Base-by-base conservation (phyloP, 64 coral and sea anemone species). In the Acropora tenuis region DNA sequence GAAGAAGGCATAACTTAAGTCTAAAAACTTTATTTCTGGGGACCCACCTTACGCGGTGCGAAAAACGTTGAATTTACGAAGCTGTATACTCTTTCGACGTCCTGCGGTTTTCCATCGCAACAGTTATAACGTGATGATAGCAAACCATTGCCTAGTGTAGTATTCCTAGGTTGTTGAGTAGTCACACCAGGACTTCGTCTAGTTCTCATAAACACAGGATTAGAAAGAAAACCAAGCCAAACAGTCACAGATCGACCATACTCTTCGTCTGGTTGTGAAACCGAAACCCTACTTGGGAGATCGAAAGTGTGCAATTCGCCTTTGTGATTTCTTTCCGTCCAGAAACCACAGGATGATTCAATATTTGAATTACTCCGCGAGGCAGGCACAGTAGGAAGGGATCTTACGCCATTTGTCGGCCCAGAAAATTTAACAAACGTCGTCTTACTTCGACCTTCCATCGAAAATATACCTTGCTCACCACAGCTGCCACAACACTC, bases 171-270 rank as follows among this genome's bases (percentile, higher is more conserved):
- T 49, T 18, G 61, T 15, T 45, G 11, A 16, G 17, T 1, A 17
- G 43, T 8, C 66, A n/a, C 7, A 19, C 5, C 17, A 30, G 82
- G 46, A 20, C 61, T 8, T 46, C 82, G 44, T 72, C 44, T 71
- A 19, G 45, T 71, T 71, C 82, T 69, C 2, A 71, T 44, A n/a
- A 18, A 48, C 44, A 85, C 0, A 48, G 61, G 82, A 71, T 85
- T 85, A 71, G 11, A 44, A 43, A 85, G 66, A 20, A 69, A 13
- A 20, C 82, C 82, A 48, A 71, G 43, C 82, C 82, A 85, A 20
- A 85, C 66, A 69, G 16, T 85, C 44, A 85, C 60, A 19, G 82
- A 69, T n/a, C 82, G 82, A 49, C 69, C 10, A 72, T 85, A 71
- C 50, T 85, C 10, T 5, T 55, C 59, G 1, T 85, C 63, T 30